phyloP scores from a whole-genome alignment of 1,140 invertebrate species.

The Neodiprion fabricii region DNA sequence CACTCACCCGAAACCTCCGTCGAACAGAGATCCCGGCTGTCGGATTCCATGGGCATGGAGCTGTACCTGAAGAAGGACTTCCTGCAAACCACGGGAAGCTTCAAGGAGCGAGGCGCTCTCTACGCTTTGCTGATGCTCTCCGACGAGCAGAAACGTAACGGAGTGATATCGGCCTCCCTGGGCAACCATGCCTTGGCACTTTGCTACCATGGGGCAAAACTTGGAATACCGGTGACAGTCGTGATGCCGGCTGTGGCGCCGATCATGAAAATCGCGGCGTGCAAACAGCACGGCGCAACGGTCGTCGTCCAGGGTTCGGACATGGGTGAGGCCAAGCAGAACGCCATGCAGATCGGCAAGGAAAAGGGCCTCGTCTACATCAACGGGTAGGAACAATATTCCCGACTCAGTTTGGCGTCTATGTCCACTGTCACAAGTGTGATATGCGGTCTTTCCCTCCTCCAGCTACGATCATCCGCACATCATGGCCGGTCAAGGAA shows the following conservation, averaged over 20 bases:
- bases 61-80: conserved; percentile 94
- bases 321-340: conserved; percentile 84
- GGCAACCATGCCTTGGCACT: conserved; percentile 92
- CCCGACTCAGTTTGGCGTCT: not conserved
- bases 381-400: conserved; percentile 73
- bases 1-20: conserved; percentile 17
- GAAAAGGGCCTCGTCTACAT: conserved; percentile 80
- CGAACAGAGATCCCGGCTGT: conserved; percentile 79
- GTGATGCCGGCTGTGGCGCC: conserved; percentile 92
- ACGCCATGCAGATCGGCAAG: conserved; percentile 77
- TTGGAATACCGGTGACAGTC: conserved; percentile 87
- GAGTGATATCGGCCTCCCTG: conserved; percentile 91
- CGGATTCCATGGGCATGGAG: conserved; percentile 78
- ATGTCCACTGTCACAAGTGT: not conserved
- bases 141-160: conserved; percentile 72
- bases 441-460: conserved; percentile 23
- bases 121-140: conserved; percentile 82
- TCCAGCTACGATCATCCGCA: conserved; percentile 89
- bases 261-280: conserved; percentile 93
- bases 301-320: conserved; percentile 85
- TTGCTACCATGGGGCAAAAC: conserved; percentile 83
- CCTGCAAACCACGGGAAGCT: conserved; percentile 90
- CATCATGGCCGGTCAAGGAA: conserved; percentile 93
- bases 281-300: conserved; percentile 81
- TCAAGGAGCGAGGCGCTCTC: conserved; percentile 91